These are phyloP conservation scores for Ectropis crepuscularia DNA, from an alignment of 2,888 invertebrate species.

Conservation along the genomic window DNA sequence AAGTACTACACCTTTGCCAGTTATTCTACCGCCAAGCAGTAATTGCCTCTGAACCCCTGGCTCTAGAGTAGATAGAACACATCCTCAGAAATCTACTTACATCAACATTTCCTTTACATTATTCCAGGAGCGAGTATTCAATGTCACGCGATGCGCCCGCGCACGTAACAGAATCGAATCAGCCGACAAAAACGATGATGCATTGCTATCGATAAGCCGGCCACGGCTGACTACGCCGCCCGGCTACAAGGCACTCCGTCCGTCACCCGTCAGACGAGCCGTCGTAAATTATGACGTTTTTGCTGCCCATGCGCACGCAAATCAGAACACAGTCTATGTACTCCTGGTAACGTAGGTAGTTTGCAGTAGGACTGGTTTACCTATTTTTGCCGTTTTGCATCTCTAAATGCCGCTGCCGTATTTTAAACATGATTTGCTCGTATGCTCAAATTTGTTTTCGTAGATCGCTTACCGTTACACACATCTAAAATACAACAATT, in stretches of 20 bases:
- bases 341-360: not conserved
- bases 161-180: not conserved
- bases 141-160: not conserved
- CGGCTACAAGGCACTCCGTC: conserved; percentile 53
- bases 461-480: too few relatives aligned
- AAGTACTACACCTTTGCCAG: too few relatives aligned
- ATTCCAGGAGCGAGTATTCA: not conserved
- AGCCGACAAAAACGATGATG: conserved; percentile 21
- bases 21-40: too few relatives aligned
- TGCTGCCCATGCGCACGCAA: conserved; percentile 67
- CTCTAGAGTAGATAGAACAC: too few relatives aligned
- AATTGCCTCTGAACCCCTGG: too few relatives aligned
- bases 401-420: too few relatives aligned
- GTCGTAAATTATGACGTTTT: conserved; percentile 71
- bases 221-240: conserved; percentile 46
- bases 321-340: conserved; percentile 46
- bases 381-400: too few relatives aligned
- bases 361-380: not conserved
- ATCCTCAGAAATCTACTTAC: not conserved
- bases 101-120: not conserved
- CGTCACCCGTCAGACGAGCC: conserved; percentile 60
- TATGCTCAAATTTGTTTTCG: too few relatives aligned
- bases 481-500: too few relatives aligned
- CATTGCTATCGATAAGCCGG: conserved; percentile 25
- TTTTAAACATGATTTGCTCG: too few relatives aligned